Conservation (phyloP, 2,797 vertebrate genomes). For the Galaxias olidus region DNA sequence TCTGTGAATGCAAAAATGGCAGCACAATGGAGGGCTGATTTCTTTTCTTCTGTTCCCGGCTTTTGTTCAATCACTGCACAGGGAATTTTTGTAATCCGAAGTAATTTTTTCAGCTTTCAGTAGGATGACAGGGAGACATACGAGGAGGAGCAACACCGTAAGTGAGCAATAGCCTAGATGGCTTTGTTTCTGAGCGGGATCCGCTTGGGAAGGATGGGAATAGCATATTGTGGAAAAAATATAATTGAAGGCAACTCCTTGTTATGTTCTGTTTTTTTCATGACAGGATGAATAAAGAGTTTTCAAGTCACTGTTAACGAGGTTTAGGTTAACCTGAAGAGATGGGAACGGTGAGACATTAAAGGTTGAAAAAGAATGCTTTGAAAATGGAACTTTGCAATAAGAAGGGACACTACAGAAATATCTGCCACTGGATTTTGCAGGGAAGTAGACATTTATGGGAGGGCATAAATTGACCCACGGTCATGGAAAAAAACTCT, state of each 20-base stretch:
- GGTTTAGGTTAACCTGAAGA: background rate
- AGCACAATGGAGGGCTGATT: conserved; percentile 49
- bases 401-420: background rate
- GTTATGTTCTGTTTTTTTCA: conserved; percentile 10
- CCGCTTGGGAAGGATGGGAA: background rate
- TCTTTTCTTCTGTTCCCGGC: conserved; percentile 23
- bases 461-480: background rate
- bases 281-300: conserved; percentile 4
- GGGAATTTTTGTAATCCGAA: conserved; percentile 6
- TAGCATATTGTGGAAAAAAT: conserved; percentile 1
- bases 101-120: conserved; percentile 2
- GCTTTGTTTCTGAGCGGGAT: background rate
- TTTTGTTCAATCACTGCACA: conserved; percentile 35
- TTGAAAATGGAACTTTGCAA: too few species aligned
- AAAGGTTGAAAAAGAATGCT: background rate
- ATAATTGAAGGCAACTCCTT: conserved; percentile 15
- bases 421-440: background rate
- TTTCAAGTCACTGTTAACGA: conserved; percentile 9
- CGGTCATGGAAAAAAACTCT: background rate
- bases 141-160: background rate
- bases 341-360: background rate
- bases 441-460: background rate
- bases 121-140: conserved; percentile 22
- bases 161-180: conserved; percentile 11
- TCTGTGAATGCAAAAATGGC: conserved; percentile 22